Percentiles rank a stretch among this genome's conserved stretches.
These are phyloP conservation scores for Cyanoderma ruficeps DNA, from an alignment of 2,113 vertebrate genomes.

Conservation along the genomic window DNA sequence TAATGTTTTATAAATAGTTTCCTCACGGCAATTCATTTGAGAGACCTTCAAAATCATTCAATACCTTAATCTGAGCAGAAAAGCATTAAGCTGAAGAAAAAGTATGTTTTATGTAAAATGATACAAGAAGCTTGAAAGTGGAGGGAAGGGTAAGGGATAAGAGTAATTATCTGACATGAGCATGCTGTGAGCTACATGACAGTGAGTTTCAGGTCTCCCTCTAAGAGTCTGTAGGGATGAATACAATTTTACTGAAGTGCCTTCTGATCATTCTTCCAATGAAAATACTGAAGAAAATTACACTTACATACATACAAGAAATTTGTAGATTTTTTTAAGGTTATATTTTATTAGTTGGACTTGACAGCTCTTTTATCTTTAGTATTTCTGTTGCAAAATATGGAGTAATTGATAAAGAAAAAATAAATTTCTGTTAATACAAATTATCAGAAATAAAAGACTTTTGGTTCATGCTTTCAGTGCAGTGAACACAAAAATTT, in stretches of 20 bases:
- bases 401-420: neutral
- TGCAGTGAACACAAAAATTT: neutral
- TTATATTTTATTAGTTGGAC: neutral
- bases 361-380: neutral
- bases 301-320: neutral
- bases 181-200: neutral
- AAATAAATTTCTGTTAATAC: neutral
- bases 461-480: neutral
- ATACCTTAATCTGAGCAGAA: neutral
- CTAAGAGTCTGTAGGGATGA: neutral
- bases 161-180: neutral
- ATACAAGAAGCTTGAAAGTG: neutral
- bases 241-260: neutral
- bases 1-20: neutral
- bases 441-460: neutral
- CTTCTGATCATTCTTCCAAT: neutral
- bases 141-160: neutral
- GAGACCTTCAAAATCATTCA: neutral
- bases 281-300: neutral
- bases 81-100: neutral
- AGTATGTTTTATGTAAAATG: neutral
- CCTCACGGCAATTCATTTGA: neutral
- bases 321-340: neutral
- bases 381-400: neutral
- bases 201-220: neutral